phyloP scores from a whole-genome alignment of 1,140 invertebrate species.

The Drosophila persimilis region DNA sequence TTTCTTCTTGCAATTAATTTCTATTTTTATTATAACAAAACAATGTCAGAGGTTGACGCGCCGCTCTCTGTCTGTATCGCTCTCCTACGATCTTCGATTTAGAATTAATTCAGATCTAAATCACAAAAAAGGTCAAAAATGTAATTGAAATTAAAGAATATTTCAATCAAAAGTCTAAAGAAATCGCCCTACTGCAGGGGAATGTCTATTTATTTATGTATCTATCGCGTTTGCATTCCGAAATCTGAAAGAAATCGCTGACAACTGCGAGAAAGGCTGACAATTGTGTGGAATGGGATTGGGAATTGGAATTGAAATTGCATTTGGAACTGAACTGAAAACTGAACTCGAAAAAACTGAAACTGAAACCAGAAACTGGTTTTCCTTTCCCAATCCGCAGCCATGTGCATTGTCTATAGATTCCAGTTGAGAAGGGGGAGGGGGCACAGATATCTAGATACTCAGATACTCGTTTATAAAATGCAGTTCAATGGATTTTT shows the following conservation, averaged over 20 bases:
- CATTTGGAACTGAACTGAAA: conserved; percentile 17
- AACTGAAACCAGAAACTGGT: conserved; percentile 42
- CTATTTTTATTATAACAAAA: conserved; percentile 15
- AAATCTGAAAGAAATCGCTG: conserved; percentile 41
- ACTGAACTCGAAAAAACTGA: conserved; percentile 13
- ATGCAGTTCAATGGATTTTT: conserved; percentile 46
- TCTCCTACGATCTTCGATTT: too few relatives aligned
- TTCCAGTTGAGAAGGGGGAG: conserved; percentile 1
- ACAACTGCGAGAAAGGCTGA: conserved; percentile 36
- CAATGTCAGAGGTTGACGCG: too few relatives aligned
- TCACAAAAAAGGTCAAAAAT: background rate
- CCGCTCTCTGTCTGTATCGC: too few relatives aligned
- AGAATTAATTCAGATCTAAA: too few relatives aligned
- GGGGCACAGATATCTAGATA: background rate
- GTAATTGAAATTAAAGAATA: background rate
- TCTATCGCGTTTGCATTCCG: conserved; percentile 30
- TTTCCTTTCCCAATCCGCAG: conserved; percentile 14
- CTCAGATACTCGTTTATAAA: too few relatives aligned
- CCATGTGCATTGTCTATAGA: background rate
- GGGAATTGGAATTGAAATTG: conserved; percentile 50
- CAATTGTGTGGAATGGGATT: conserved; percentile 39
- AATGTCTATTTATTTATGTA: conserved; percentile 1
- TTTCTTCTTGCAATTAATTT: conserved; percentile 11
- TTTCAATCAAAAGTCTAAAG: conserved; percentile 2
- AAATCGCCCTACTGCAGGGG: background rate